Conservation (phyloP, 35 echinoderm and acorn worm genomes). For the Amphiura filiformis region DNA sequence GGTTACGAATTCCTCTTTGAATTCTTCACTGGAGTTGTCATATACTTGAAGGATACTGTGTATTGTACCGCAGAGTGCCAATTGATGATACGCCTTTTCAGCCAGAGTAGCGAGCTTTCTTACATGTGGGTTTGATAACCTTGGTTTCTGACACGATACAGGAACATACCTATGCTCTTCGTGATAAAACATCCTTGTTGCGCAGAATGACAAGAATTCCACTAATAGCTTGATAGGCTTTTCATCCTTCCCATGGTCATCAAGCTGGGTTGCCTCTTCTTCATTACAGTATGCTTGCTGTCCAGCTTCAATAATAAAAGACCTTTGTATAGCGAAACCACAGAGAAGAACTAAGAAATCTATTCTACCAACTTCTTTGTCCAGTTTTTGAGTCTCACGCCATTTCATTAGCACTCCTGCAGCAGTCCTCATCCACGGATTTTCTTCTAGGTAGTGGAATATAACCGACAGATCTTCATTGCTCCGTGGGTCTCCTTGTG, state of each 20-base stretch:
- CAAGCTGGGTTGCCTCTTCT: too few species aligned
- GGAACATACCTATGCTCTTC: not conserved
- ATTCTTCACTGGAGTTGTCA: not conserved
- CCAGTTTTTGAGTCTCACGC: not conserved
- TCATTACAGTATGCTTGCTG: too few species aligned
- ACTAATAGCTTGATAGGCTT: not conserved
- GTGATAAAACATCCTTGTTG: not conserved
- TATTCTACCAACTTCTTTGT: not conserved
- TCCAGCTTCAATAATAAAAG: not conserved
- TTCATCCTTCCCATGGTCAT: not conserved
- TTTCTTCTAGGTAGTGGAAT: not conserved
- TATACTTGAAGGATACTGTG: not conserved
- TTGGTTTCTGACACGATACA: not conserved
- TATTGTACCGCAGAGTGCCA: not conserved
- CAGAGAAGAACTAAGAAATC: not conserved
- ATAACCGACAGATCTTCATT: not conserved
- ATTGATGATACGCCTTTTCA: not conserved
- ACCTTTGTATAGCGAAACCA: not conserved
- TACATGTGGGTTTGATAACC: not conserved
- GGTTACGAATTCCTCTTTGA: not conserved
- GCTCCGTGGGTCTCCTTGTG: not conserved
- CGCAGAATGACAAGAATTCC: not conserved
- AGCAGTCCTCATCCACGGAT: not conserved
- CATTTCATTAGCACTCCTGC: not conserved
- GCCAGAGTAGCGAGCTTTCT: not conserved